Base-by-base conservation (phyloP, 2,113 vertebrate species). In the Trachemys scripta region DNA sequence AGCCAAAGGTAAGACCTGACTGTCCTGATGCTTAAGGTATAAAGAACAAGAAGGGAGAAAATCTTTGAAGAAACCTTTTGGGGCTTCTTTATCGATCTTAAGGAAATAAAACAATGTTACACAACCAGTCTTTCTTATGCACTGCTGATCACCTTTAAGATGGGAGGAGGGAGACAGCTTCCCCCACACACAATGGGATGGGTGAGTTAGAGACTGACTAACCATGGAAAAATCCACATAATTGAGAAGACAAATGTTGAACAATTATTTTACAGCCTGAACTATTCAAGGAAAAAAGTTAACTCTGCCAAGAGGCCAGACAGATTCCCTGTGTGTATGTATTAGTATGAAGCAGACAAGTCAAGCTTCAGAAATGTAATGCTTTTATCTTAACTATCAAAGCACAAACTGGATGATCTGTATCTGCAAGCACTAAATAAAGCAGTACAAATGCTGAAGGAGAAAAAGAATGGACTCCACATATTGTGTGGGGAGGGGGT, bases 221-320 rank as follows among this genome's bases (percentile, higher is more conserved):
- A 97, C 96, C 35, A 92, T 97, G 95, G 96, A 97, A 97, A 97
- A 97, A 97, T 97, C 96, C 97, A 96, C 95, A 93, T 97, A 95
- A 97, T 92, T 95, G 96, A 96, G 96, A 96, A 97, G 97, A 97
- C 96, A 97, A 97, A 97, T 92, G 96, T 88, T 90, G 96, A 97
- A 12, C 93, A 91, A 95, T 94, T 87, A 90, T 93, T 97, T 91
- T 95, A 96, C 5, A 2, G 94, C 89, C 82, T 78, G 47, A 94
- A 91, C 83, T 75, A 84, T 42, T 94, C 10, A 96, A 93, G 96
- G 95, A 96, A 97, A 97, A 97, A 97, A 0, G 89, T 69, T 1
- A 51, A 38, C 4, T 1, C 42, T 93, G 96, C 97, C 96, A 97
- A 97, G 94, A 85, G 94, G 93, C 96, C 96, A 90, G 96, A 1